Conservation (phyloP, 2,888 invertebrate species). For the Melinaea menophilus region DNA sequence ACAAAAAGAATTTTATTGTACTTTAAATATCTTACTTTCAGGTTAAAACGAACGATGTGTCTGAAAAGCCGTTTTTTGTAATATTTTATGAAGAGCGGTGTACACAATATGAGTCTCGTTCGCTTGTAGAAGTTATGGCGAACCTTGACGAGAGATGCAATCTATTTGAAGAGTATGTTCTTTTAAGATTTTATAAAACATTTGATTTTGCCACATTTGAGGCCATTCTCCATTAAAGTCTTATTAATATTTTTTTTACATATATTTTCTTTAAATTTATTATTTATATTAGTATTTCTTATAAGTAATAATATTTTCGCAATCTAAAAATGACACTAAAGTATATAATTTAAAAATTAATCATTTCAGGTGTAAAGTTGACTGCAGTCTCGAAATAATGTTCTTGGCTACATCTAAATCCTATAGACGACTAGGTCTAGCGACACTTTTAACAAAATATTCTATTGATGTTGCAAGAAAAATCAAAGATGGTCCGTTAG, state of each 20-base stretch:
- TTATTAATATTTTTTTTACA: too few relatives aligned
- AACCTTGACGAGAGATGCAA: conserved; percentile 78
- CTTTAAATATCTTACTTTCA: background rate
- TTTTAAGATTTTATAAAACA: background rate
- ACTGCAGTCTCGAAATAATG: conserved; percentile 83
- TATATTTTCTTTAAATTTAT: too few relatives aligned
- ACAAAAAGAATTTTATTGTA: too few relatives aligned
- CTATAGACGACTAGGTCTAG: conserved; percentile 75
- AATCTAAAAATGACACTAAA: too few relatives aligned
- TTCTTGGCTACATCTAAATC: conserved; percentile 78
- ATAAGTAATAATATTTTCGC: too few relatives aligned
- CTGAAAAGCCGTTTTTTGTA: conserved; percentile 75
- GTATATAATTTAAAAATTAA: conserved; percentile 7
- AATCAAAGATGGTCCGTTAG: conserved; percentile 57
- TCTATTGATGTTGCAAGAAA: conserved; percentile 72
- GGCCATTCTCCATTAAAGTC: too few relatives aligned
- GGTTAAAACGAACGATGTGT: conserved; percentile 10
- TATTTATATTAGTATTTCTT: too few relatives aligned
- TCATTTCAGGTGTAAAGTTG: conserved; percentile 69
- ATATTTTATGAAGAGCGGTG: conserved; percentile 52
- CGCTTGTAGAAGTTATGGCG: conserved; percentile 80
- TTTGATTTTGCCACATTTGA: background rate
- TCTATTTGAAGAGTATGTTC: conserved; percentile 75
- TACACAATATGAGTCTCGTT: conserved; percentile 75
- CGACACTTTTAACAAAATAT: conserved; percentile 65